Base-by-base conservation (phyloP, 2,797 vertebrate genomes). In the Distichodus sexfasciatus region DNA sequence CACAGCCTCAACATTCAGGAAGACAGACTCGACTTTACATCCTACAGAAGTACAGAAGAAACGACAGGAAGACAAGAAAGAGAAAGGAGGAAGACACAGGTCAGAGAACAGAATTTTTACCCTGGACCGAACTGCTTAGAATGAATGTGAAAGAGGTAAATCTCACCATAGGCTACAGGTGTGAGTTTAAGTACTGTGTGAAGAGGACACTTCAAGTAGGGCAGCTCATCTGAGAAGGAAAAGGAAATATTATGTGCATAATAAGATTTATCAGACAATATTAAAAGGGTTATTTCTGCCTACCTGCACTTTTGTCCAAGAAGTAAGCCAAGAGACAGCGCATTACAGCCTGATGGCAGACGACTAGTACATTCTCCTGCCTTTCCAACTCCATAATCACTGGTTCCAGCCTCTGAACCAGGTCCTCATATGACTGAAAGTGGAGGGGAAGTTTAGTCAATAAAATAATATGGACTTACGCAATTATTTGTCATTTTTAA, bases 351-450 rank as follows among this genome's bases (percentile, higher is more conserved):
- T 97, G 95, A 64, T 97, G 96, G 73, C 96, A 98, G 54, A 97
- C 81, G 23, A 98, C 95, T 33, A 97, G 31, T 0, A 98, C 92
- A 3, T 98, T 97, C 88, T 96, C 94, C 84, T 98, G 95, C 31
- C 95, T 70, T 82, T 97, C 96, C 88, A 98, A 85, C 85, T 97
- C 96, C 95, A 98, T 98, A 85, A 96, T 96, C 71, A 96, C 95
- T 0, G 95, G 96, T 80, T 97, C 95, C 84, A 98, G 76, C 3
- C 94, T 90, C 81, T 97, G 95, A 59, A 97, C 96, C 63, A 98
- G 84, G 85, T 96, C 95, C 80, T 97, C 94, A 5, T 96, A 98
- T 0, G 94, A 95, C 94, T 95, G 80, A 70, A 36, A 12, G 4
- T 12, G 60, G n/a, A 77, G 15, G 43, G 9, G 58, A 1, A 40